Base-by-base conservation (phyloP, 2,888 invertebrate genomes). In the Drosophila eohydei region DNA sequence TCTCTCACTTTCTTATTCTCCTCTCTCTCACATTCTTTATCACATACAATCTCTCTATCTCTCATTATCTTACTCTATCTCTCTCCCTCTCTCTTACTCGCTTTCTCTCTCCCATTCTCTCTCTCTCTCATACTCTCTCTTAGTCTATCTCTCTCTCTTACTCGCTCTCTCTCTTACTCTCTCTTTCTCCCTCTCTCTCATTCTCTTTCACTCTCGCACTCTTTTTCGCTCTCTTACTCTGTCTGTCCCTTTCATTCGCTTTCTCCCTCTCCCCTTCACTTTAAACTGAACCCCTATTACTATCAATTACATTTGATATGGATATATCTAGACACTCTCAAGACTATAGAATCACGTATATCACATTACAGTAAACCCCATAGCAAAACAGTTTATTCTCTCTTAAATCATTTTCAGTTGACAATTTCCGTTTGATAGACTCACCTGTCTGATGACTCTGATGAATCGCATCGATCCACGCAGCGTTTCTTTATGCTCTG, bases 371-470 rank as follows among this genome's bases (percentile, higher is more conserved):
- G 21, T 12, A 3, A 44, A 28, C 7, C 7, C 26, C 0, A 6
- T 3, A 9, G 1, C 3, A 0, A 44, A 28, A 14, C 4, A 1
- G 6, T 46, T 28, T 0, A n/a, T 28, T n/a, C 9, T 30, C 1
- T n/a, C n/a, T 9, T 9, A 5, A 2, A 43, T 3, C 28, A 28
- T 9, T 8, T 4, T 6, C 28, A 30, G 16, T 16, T 4, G 36
- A n/a, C 4, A 8, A n/a, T 26, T 8, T 14, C 7, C 7, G 16
- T 12, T 2, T 30, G 7, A 2, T n/a, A 57, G 57, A 74, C 94
- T 94, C 93, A 97, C 97, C 97, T 97, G 96, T 97, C 97, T 94
- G 97, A 97, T 91, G 97, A 97, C 94, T 97, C 97, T 91, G 97
- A 97, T 93, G 97, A 97, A 95, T 97, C 97, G 94, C 97, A 97